Conservation (phyloP, 2,113 vertebrate genomes). For the Danionella cerebrum region DNA sequence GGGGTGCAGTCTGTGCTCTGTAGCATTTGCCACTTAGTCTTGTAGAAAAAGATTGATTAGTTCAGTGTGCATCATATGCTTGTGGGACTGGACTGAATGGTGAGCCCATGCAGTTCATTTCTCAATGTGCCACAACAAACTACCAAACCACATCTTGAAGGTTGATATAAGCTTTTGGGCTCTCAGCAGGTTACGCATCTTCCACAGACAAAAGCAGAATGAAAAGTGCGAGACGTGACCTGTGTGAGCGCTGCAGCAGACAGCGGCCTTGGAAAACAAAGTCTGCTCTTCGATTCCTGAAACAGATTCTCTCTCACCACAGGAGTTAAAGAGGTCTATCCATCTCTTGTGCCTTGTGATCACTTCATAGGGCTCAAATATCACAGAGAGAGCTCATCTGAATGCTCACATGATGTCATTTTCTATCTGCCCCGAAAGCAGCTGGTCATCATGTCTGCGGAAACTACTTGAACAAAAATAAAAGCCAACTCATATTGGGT, state of each 20-base stretch:
- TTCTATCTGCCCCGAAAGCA: background rate
- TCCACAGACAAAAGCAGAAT: background rate
- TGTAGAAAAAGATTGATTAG: constrained; percentile 1
- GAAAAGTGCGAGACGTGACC: background rate
- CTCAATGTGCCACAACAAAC: background rate
- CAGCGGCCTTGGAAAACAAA: no score
- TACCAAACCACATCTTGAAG: background rate
- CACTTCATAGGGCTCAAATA: no score
- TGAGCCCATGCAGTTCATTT: background rate
- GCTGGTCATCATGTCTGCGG: background rate
- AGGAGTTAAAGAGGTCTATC: constrained; percentile 5
- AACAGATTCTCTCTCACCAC: constrained; percentile 20
- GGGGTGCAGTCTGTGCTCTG: background rate
- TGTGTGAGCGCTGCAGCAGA: background rate
- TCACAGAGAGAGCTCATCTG: background rate
- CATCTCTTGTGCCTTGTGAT: background rate
- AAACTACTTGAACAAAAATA: background rate
- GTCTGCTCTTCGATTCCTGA: constrained; percentile 25
- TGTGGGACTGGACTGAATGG: background rate
- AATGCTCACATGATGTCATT: background rate
- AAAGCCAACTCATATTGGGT: no score
- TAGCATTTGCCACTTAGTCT: background rate
- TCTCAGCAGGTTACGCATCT: background rate
- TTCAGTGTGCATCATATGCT: background rate
- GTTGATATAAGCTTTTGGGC: constrained; percentile 1